Evolutionary conservation across 1,140 invertebrate species (phyloP), one percentile per base, ranked within the genome.

Genomic region (Pantala flavescens): DNA sequence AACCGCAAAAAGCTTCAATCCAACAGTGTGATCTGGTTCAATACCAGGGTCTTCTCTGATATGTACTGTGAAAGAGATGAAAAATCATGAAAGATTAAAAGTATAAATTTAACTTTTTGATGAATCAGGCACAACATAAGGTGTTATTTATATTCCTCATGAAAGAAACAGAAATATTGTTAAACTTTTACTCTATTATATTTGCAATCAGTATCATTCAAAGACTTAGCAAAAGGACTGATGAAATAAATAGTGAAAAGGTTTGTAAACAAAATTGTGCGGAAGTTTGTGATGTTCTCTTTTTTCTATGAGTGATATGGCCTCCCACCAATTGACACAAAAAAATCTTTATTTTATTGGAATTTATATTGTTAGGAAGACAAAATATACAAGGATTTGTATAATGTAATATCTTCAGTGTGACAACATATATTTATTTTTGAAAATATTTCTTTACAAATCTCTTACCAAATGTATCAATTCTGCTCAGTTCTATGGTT

Each of bases 11-110:
- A 97, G 86, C 80, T 90, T 90, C 71, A 97, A 81, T n/a, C 93
- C 91, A 43, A 95, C 85, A 71, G 89, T 91, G 83, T 98, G 96
- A 79, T 95, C 91, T 0, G 95, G 96, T 82, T 95, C 93, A 76
- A 90, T 88, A 43, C 92, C 93, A 7, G 93, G 90, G 80, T 97
- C 94, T 84, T 98, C 95, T 77, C 90, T 87, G 73, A 97, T 93
- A 79, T 93, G 90, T 79, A 95, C 92, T 90, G 79, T 75, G n/a
- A 82, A 79, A 74, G 36, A 78, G 55, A 78, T n/a, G 77, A 70
- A 72, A 36, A n/a, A 71, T n/a, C n/a, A n/a, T n/a, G n/a, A n/a
- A n/a, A 76, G 71, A 43, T 23, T 55, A 24, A 21, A 23, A 73
- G 0, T 19, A 3, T 16, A 76, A 55, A 23, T 73, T 36, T 73